Evolutionary conservation across 1,140 invertebrate species (phyloP).

Genomic region (Phthorimaea operculella): DNA sequence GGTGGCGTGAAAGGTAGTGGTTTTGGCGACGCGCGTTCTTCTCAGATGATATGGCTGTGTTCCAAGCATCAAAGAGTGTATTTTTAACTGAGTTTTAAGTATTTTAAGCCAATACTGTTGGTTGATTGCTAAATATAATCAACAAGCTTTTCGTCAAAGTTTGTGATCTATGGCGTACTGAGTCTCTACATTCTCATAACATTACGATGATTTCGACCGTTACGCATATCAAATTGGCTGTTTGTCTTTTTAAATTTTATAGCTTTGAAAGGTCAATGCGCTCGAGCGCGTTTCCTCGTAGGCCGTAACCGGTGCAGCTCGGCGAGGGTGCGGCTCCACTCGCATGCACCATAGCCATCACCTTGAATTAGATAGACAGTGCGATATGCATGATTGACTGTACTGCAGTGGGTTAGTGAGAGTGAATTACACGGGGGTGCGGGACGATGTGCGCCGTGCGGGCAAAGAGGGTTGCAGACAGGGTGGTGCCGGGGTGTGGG

Average conservation of each 20-base stretch:
- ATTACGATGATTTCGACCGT: background rate
- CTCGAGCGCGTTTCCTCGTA: background rate
- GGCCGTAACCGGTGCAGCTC: background rate
- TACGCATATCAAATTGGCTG: background rate
- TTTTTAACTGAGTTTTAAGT: too few species aligned
- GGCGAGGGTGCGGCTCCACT: background rate
- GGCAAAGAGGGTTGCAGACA: slow-evolving; percentile 43
- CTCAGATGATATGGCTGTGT: too few species aligned
- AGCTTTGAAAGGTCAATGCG: background rate
- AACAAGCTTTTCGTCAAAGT: too few species aligned
- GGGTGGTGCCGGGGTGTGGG: slow-evolving; percentile 47
- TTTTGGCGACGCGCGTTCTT: too few species aligned
- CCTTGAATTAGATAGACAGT: slow-evolving; percentile 56
- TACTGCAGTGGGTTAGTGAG: slow-evolving; percentile 67
- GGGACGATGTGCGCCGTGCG: slow-evolving; percentile 26
- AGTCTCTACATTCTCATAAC: too few species aligned
- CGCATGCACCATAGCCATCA: slow-evolving; percentile 23
- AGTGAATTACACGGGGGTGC: slow-evolving; percentile 54
- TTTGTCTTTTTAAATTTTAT: background rate
- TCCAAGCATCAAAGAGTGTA: too few species aligned
- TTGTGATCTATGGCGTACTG: too few species aligned
- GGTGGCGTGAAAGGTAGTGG: slow-evolving; percentile 15
- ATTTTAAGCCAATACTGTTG: too few species aligned
- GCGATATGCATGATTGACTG: slow-evolving; percentile 62
- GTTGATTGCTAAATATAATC: too few species aligned